Evolutionary conservation across 2,888 invertebrate genomes (phyloP).

Genomic region (Geophilus truncorum): DNA sequence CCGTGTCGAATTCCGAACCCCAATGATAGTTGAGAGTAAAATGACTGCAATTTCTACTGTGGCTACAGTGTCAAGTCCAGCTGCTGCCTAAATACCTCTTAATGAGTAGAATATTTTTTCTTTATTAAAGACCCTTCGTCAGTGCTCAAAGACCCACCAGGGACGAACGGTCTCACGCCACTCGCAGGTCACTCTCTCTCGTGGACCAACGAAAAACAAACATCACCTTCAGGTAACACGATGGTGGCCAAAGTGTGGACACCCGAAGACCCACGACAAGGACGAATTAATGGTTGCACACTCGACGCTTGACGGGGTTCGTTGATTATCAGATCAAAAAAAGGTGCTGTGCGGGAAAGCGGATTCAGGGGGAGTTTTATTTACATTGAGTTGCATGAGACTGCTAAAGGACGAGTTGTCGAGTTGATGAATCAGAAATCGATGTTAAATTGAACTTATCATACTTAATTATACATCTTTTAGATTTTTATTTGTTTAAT

Average conservation of each 20-base stretch:
- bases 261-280: conserved; percentile 73
- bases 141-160: conserved; percentile 38
- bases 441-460: no score
- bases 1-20: not conserved
- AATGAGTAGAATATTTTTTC: no score
- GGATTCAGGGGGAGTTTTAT: not conserved
- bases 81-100: not conserved
- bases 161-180: conserved; percentile 44
- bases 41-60: no score
- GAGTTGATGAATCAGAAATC: not conserved
- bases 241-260: conserved; percentile 91
- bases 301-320: not conserved
- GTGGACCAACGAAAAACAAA: conserved; percentile 76
- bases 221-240: conserved; percentile 59
- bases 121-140: not conserved
- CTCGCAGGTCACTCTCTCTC: conserved; percentile 72
- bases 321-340: not conserved
- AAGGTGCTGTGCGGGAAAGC: not conserved
- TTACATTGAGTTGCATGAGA: not conserved
- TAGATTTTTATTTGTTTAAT: not conserved
- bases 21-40: not conserved
- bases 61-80: not conserved
- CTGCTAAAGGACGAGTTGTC: not conserved
- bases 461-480: not conserved
- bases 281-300: not conserved